These are phyloP conservation scores for Colossoma macropomum DNA, from an alignment of 2,113 vertebrate genomes.

Conservation along the genomic window DNA sequence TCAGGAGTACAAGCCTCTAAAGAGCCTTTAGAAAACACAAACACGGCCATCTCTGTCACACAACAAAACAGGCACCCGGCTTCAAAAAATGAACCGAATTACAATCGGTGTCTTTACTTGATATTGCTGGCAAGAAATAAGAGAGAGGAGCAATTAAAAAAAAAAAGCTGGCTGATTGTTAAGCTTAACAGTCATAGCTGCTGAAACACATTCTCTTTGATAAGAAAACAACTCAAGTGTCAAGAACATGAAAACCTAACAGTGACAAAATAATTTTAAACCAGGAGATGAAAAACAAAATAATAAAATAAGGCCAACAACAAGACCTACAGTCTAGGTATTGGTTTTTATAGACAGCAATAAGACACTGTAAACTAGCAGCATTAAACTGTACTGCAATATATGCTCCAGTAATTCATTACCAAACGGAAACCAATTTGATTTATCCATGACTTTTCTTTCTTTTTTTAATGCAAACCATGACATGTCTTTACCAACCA, in stretches of 20 bases:
- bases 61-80: conserved; percentile 29
- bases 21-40: conserved; percentile 48
- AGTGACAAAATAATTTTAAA: background rate
- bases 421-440: background rate
- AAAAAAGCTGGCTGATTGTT: background rate
- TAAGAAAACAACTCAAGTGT: background rate
- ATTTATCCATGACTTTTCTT: background rate
- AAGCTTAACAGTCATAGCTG: conserved; percentile 10
- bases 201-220: background rate
- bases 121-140: conserved; percentile 23
- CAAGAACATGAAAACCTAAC: background rate
- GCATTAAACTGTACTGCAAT: background rate
- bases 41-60: conserved; percentile 43
- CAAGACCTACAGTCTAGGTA: background rate
- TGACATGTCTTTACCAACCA: conserved; percentile 11
- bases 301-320: background rate
- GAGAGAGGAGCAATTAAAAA: conserved; percentile 18
- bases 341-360: background rate
- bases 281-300: background rate
- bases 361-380: background rate
- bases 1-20: conserved; percentile 61
- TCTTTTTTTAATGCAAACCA: conserved; percentile 6
- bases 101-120: conserved; percentile 5
- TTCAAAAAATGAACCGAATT: conserved; percentile 18
- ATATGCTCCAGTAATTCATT: background rate